A percentile compares a stretch with the other conserved stretches of the same genome.
Conservation (phyloP, 2,113 vertebrate genomes). For the Toxotes chatareus region DNA sequence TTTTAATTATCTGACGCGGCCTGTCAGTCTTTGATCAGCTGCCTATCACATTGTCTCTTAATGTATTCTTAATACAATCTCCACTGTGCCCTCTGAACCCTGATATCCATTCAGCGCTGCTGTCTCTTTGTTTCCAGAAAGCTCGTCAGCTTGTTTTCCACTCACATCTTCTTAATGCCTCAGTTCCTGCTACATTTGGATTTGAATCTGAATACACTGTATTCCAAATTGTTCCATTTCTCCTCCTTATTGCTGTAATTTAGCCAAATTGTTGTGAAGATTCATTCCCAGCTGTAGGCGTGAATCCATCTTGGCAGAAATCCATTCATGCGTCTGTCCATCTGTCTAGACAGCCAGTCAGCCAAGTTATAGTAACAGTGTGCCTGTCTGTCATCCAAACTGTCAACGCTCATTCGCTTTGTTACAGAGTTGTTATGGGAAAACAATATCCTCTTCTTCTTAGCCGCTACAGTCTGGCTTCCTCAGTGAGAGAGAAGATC, state of each 20-base stretch:
- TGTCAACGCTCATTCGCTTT: constrained; percentile 36
- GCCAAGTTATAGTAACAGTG: constrained; percentile 37
- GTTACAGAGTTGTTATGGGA: neutral
- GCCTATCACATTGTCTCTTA: constrained; percentile 61
- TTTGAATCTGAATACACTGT: constrained; percentile 35
- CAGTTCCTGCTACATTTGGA: constrained; percentile 65
- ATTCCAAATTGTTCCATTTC: constrained; percentile 6
- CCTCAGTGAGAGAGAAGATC: neutral
- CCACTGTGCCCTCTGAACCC: constrained; percentile 44
- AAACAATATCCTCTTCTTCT: constrained; percentile 23
- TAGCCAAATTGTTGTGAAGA: constrained; percentile 9
- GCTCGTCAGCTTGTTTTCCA: constrained; percentile 38
- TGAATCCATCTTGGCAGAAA: constrained; percentile 35
- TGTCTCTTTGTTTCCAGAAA: constrained; percentile 34
- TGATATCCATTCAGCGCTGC: constrained; percentile 40
- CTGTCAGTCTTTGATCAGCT: constrained; percentile 71
- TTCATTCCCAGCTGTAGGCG: constrained; percentile 25
- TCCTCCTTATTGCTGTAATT: constrained; percentile 48
- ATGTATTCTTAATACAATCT: constrained; percentile 59
- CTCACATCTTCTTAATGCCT: constrained; percentile 5
- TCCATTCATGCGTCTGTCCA: constrained; percentile 29
- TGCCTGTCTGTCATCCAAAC: constrained; percentile 13
- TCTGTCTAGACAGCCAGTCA: constrained; percentile 36
- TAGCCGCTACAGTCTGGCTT: constrained; percentile 11
- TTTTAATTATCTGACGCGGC: constrained; percentile 52